Evolutionary conservation across 2,888 invertebrate genomes (phyloP).

Genomic region (Rhodophaea formosa): DNA sequence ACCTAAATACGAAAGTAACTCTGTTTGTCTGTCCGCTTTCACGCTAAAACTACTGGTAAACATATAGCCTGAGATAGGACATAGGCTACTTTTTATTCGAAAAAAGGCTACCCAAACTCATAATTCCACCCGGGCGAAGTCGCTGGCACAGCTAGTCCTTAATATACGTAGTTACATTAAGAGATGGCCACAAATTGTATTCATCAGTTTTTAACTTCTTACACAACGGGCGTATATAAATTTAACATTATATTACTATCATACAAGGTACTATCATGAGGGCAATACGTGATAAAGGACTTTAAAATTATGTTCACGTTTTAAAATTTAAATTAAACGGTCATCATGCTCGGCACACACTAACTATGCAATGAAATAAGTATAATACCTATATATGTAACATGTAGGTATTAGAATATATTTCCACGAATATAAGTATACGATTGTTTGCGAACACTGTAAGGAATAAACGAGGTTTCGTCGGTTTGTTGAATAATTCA

Average conservation of each 20-base stretch:
- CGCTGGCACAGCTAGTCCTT: no score
- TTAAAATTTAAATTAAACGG: slow-evolving; percentile 24
- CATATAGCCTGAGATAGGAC: no score
- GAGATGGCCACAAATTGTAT: not conserved
- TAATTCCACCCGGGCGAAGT: no score
- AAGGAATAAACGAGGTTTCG: slow-evolving; percentile 35
- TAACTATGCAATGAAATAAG: slow-evolving; percentile 17
- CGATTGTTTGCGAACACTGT: slow-evolving; percentile 27
- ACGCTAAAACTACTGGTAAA: no score
- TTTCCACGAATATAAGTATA: not conserved
- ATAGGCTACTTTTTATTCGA: no score
- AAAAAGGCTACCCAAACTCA: no score
- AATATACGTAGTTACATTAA: no score
- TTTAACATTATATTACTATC: not conserved
- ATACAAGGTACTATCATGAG: not conserved
- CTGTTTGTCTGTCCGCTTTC: no score
- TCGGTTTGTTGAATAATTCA: slow-evolving; percentile 63
- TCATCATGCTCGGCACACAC: slow-evolving; percentile 19
- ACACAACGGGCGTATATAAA: not conserved
- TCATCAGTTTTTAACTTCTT: not conserved
- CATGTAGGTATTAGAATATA: slow-evolving; percentile 7
- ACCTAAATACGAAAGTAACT: no score
- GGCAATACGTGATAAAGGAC: not conserved
- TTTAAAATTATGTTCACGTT: slow-evolving; percentile 9
- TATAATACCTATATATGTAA: no score